Evolutionary conservation across 1,140 invertebrate species (phyloP).

Genomic region (Drosophila pandora): DNA sequence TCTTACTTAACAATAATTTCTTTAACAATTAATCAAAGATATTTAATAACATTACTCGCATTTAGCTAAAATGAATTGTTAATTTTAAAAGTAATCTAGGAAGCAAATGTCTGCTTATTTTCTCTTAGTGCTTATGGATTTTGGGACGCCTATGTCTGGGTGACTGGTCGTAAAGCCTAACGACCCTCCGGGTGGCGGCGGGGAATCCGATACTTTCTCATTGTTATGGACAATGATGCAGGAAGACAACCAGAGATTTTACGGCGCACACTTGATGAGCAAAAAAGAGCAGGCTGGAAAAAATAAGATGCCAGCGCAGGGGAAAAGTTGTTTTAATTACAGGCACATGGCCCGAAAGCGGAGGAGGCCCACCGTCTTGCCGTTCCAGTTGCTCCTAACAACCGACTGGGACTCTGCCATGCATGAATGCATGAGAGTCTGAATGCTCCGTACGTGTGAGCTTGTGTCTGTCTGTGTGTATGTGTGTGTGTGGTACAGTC

Average conservation of each 20-base stretch:
- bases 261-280: conserved; percentile 47
- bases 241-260: conserved; percentile 50
- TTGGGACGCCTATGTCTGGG: not conserved
- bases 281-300: conserved; percentile 8
- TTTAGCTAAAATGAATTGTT: no score
- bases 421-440: conserved; percentile 24
- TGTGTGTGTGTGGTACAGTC: conserved; percentile 42
- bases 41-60: no score
- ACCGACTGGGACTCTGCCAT: conserved; percentile 33
- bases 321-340: conserved; percentile 70
- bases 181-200: conserved; percentile 29
- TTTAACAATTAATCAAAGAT: no score
- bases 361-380: conserved; percentile 21
- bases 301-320: conserved; percentile 19
- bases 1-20: no score
- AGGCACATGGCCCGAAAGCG: conserved; percentile 18
- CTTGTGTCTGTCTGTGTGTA: conserved; percentile 9
- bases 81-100: not conserved
- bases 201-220: conserved; percentile 28
- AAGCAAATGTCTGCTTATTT: not conserved
- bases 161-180: conserved; percentile 58
- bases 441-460: not conserved
- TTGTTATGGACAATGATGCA: conserved; percentile 74
- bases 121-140: not conserved
- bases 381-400: conserved; percentile 47